A percentile compares a stretch with the other conserved stretches of the same genome.
Conservation (phyloP, 2,113 vertebrate species). For the Spilogale gracilis region DNA sequence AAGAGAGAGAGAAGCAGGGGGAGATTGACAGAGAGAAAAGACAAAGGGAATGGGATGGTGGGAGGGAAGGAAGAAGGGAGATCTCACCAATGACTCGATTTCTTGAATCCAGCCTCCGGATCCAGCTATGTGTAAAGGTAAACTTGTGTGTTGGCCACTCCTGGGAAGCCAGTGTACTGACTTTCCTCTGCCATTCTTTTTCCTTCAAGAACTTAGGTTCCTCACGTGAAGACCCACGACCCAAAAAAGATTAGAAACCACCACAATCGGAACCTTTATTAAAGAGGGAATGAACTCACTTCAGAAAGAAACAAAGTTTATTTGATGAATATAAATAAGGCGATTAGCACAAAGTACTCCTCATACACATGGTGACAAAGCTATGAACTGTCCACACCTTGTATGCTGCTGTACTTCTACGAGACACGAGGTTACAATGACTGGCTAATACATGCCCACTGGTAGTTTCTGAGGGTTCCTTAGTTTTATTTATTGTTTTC, state of each 20-base stretch:
- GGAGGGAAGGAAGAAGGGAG: neutral
- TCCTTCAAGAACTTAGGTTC: neutral
- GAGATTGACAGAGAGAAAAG: neutral
- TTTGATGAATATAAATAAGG: slow-evolving; percentile 95
- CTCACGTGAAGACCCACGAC: slow-evolving; percentile 61
- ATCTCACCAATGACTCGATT: neutral
- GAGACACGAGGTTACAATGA: slow-evolving; percentile 90
- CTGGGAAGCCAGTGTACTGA: neutral
- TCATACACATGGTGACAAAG: slow-evolving; percentile 92
- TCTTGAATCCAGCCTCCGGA: neutral
- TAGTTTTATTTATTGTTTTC: slow-evolving; percentile 87
- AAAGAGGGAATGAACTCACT: slow-evolving; percentile 71
- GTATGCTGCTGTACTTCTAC: slow-evolving; percentile 89
- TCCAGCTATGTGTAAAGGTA: neutral
- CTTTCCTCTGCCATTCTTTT: neutral
- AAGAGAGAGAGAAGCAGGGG: accelerated
- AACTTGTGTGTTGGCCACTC: neutral
- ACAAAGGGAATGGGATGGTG: neutral
- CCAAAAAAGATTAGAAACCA: slow-evolving; percentile 61
- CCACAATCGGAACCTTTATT: slow-evolving; percentile 9
- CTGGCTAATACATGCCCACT: slow-evolving; percentile 93
- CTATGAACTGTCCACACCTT: slow-evolving; percentile 90
- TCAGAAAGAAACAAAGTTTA: slow-evolving; percentile 95
- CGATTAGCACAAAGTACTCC: slow-evolving; percentile 93
- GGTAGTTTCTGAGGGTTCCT: slow-evolving; percentile 90